Evolutionary conservation across 2,113 vertebrate species (phyloP).

Genomic region (Prietella phreatophila): DNA sequence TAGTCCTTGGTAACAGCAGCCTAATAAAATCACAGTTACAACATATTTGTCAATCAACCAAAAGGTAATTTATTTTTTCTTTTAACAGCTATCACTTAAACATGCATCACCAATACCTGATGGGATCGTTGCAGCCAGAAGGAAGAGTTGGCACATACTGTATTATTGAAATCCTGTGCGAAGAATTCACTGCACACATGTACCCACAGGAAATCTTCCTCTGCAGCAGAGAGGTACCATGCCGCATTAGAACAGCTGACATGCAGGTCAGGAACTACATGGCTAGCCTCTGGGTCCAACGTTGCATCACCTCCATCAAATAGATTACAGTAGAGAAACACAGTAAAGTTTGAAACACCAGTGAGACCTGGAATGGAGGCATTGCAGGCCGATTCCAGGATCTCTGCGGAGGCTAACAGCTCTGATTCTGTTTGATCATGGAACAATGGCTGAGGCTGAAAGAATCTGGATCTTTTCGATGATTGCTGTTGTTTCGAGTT

Average conservation of each 20-base stretch:
- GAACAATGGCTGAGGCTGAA: constrained; percentile 32
- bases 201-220: constrained; percentile 80
- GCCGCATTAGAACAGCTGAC: constrained; percentile 79
- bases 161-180: constrained; percentile 79
- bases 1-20: constrained; percentile 65
- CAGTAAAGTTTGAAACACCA: constrained; percentile 84
- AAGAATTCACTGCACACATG: constrained; percentile 82
- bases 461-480: constrained; percentile 38
- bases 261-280: constrained; percentile 68
- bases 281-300: constrained; percentile 55
- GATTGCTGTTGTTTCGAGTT: background rate
- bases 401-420: constrained; percentile 61
- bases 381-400: constrained; percentile 81
- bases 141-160: constrained; percentile 79
- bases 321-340: constrained; percentile 83
- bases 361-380: constrained; percentile 74
- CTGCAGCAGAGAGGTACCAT: constrained; percentile 80
- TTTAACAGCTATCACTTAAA: background rate
- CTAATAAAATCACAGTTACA: constrained; percentile 57
- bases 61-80: background rate
- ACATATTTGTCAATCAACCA: background rate
- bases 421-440: constrained; percentile 49
- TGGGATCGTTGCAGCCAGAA: constrained; percentile 75
- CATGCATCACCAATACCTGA: constrained; percentile 59
- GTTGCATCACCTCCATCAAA: constrained; percentile 68